phyloP scores from a whole-genome alignment of 2,888 invertebrate genomes.

The Lagria hirta region DNA sequence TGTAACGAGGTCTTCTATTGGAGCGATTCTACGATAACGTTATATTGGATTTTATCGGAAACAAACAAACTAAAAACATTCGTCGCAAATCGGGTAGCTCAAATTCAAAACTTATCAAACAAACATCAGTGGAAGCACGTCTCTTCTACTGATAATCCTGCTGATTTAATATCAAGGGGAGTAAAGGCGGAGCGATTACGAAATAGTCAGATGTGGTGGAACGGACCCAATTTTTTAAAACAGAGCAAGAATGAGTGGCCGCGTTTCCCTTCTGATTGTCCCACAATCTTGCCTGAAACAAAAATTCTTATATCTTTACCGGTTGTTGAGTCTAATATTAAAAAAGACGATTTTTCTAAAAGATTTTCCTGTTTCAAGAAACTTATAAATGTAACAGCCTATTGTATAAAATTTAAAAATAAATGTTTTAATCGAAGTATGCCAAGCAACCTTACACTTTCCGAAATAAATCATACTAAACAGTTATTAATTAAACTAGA shows the following conservation, averaged over 20 bases:
- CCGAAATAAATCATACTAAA: slow-evolving; percentile 2
- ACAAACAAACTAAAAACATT: slow-evolving; percentile 23
- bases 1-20: slow-evolving; percentile 7
- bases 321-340: background rate
- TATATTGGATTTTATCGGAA: slow-evolving; percentile 10
- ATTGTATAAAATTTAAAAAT: slow-evolving; percentile 1
- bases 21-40: slow-evolving; percentile 23
- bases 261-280: background rate
- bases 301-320: background rate
- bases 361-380: slow-evolving; percentile 2
- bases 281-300: background rate
- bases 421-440: slow-evolving; percentile 1
- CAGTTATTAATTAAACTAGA: slow-evolving; percentile 1
- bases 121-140: slow-evolving; percentile 15
- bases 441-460: background rate
- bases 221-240: slow-evolving; percentile 5
- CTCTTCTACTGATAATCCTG: slow-evolving; percentile 15
- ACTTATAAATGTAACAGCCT: slow-evolving; percentile 1
- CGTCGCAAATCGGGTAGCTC: slow-evolving; percentile 23
- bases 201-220: slow-evolving; percentile 8
- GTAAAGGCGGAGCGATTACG: slow-evolving; percentile 1
- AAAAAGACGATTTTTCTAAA: background rate
- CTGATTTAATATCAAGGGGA: slow-evolving; percentile 22
- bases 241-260: background rate
- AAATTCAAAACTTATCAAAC: slow-evolving; percentile 19